Evolutionary conservation across 2,888 invertebrate species (phyloP).

Genomic region (Penaeus monodon): DNA sequence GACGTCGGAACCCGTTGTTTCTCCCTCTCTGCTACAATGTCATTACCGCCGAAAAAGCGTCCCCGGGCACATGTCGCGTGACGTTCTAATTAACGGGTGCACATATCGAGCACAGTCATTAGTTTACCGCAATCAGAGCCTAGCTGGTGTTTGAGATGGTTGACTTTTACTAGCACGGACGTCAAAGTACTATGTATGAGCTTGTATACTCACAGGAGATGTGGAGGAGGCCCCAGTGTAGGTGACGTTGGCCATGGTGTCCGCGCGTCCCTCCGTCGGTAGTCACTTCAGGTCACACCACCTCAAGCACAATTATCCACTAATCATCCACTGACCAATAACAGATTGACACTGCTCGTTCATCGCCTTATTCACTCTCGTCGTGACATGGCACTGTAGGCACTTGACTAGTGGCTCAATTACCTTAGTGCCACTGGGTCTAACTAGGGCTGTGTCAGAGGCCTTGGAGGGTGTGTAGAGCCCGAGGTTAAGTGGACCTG

Average conservation of each 20-base stretch:
- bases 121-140: no score
- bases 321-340: constrained; percentile 41
- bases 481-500: constrained; percentile 48
- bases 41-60: no score
- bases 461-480: constrained; percentile 42
- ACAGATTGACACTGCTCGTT: constrained; percentile 36
- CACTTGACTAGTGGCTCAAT: constrained; percentile 46
- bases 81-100: no score
- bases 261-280: constrained; percentile 32
- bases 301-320: constrained; percentile 47
- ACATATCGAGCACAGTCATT: no score
- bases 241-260: constrained; percentile 58
- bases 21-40: no score
- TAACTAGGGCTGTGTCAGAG: constrained; percentile 31
- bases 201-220: constrained; percentile 54
- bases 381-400: constrained; percentile 34
- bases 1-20: no score
- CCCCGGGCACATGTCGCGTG: no score
- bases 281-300: constrained; percentile 19
- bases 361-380: constrained; percentile 46
- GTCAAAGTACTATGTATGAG: neutral
- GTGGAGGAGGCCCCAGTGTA: constrained; percentile 59
- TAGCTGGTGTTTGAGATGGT: no score
- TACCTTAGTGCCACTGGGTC: constrained; percentile 53
- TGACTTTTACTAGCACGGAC: no score